A percentile compares a stretch with the other conserved stretches of the same genome.
These are phyloP conservation scores for Macaca fascicularis DNA, from an alignment of 2,113 vertebrate species.

Conservation along the genomic window DNA sequence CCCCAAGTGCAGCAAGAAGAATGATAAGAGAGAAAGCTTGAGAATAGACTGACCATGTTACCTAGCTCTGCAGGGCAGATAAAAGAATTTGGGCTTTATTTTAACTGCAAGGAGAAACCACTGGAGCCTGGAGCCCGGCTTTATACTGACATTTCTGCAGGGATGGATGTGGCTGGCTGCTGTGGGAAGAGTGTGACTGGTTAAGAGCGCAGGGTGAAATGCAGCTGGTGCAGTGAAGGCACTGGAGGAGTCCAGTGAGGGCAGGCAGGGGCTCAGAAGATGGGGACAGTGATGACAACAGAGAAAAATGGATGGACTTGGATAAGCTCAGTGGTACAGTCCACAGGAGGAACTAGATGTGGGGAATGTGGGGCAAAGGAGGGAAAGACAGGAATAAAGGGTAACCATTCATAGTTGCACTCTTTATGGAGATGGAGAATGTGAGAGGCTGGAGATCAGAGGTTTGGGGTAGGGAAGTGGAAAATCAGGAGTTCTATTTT, in stretches of 20 bases:
- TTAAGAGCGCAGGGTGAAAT: background rate
- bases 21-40: no score
- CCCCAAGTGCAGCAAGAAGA: background rate
- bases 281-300: background rate
- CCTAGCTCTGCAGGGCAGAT: background rate
- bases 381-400: background rate
- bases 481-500: background rate
- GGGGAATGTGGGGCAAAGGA: rapidly evolving
- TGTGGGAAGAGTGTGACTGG: background rate
- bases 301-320: background rate
- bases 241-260: no score
- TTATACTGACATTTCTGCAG: background rate
- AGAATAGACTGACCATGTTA: background rate
- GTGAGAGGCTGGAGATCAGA: background rate
- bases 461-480: background rate
- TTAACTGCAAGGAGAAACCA: background rate
- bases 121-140: background rate
- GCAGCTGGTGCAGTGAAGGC: background rate
- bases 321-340: background rate
- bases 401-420: background rate
- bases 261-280: background rate
- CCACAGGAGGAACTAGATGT: background rate
- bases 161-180: background rate
- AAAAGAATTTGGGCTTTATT: background rate
- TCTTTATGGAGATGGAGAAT: background rate